These are phyloP conservation scores for Xestoiulus laeticollis DNA, from an alignment of 2,888 invertebrate species.

Conservation along the genomic window DNA sequence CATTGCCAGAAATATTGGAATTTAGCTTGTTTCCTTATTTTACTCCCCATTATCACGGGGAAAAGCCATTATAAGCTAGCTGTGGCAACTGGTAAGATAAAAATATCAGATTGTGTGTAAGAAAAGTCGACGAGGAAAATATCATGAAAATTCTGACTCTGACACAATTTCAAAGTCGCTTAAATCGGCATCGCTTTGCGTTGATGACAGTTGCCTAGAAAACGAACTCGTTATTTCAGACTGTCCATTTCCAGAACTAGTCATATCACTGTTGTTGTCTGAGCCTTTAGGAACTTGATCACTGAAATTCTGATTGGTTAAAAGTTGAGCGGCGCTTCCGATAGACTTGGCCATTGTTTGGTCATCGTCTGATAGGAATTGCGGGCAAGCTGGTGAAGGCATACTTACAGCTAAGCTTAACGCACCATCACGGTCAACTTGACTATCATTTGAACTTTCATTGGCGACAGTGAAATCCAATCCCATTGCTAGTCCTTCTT, in stretches of 20 bases:
- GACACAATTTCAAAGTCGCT: conserved; percentile 55
- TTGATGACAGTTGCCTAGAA: conserved; percentile 49
- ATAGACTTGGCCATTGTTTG: background rate
- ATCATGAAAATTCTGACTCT: conserved; percentile 53
- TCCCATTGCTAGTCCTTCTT: conserved; percentile 44
- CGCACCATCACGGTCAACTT: background rate
- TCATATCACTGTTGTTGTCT: background rate
- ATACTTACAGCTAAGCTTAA: background rate
- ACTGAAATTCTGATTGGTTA: background rate
- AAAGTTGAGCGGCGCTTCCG: background rate
- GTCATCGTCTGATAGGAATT: background rate
- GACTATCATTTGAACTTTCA: background rate
- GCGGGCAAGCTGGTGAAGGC: background rate
- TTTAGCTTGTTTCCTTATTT: background rate
- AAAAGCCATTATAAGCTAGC: background rate
- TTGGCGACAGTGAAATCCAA: background rate
- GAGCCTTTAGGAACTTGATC: background rate
- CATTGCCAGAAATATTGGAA: background rate
- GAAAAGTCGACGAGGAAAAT: background rate
- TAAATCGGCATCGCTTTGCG: conserved; percentile 53
- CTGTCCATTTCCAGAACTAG: background rate
- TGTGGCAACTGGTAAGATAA: background rate
- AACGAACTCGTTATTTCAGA: background rate
- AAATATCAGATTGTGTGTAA: background rate
- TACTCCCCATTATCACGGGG: background rate